phyloP scores from a whole-genome alignment of 2,113 vertebrate genomes.

The Dascyllus trimaculatus region DNA sequence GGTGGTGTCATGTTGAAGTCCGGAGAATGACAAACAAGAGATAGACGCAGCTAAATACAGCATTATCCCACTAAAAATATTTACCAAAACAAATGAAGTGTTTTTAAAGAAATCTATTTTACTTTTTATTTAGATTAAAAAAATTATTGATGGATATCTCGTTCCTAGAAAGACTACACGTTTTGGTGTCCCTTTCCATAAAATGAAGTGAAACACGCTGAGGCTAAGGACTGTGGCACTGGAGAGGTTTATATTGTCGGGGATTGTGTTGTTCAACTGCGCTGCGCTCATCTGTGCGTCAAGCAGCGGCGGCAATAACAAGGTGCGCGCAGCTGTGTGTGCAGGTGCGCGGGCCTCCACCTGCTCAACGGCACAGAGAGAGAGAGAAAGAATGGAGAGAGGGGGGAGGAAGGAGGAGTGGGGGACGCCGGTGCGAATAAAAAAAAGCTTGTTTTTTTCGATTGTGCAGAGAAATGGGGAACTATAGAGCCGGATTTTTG shows the following conservation, averaged over 20 bases:
- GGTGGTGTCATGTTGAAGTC: conserved; percentile 78
- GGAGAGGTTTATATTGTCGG: conserved; percentile 39
- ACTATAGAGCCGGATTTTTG: background rate
- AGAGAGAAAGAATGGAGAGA: background rate
- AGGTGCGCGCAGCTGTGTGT: conserved; percentile 73
- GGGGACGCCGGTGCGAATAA: conserved; percentile 1
- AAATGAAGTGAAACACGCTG: conserved; percentile 29
- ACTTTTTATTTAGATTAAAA: background rate
- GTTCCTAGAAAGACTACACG: conserved; percentile 3
- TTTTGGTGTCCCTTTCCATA: conserved; percentile 1
- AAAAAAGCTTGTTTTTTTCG: background rate
- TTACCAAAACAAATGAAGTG: background rate
- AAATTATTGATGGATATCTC: background rate
- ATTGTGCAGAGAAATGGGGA: conserved; percentile 33
- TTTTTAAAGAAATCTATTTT: background rate
- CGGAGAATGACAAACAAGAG: conserved; percentile 73
- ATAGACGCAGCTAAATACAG: conserved; percentile 46
- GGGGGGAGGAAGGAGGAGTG: background rate
- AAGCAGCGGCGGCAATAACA: conserved; percentile 74
- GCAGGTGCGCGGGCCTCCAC: conserved; percentile 78
- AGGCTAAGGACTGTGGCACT: conserved; percentile 30
- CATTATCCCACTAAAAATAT: background rate
- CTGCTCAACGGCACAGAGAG: conserved; percentile 54
- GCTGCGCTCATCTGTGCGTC: conserved; percentile 70
- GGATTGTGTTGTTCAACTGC: conserved; percentile 55